phyloP scores from a whole-genome alignment of 1,140 invertebrate genomes.

The Tetraneura akinire region DNA sequence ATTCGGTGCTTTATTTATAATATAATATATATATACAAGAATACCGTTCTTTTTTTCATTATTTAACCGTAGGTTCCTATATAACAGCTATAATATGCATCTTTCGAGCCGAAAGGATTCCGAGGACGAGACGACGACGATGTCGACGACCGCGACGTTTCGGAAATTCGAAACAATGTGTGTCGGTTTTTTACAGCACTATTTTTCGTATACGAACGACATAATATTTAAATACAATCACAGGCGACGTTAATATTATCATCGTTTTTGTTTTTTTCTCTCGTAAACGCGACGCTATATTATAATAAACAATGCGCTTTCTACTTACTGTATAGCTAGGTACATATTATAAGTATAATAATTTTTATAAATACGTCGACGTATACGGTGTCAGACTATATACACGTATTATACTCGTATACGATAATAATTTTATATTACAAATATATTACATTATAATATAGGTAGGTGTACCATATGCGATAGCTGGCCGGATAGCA shows the following conservation, averaged over 20 bases:
- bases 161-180: constrained; percentile 22
- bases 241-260: constrained; percentile 6
- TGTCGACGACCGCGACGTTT: background rate
- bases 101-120: no score
- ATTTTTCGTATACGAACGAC: background rate
- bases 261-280: background rate
- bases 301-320: constrained; percentile 22
- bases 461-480: no score
- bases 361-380: background rate
- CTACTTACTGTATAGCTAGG: constrained; percentile 6
- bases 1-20: background rate
- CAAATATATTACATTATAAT: no score
- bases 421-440: no score
- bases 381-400: background rate
- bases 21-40: background rate
- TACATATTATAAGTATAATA: background rate
- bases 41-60: no score
- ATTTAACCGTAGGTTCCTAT: no score
- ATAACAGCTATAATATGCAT: no score
- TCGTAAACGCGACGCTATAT: background rate
- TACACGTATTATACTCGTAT: no score
- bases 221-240: background rate
- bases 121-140: no score
- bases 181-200: background rate
- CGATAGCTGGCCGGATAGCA: background rate